Evolutionary conservation across 2,888 invertebrate species (phyloP).

Genomic region (Fragum whitleyi): DNA sequence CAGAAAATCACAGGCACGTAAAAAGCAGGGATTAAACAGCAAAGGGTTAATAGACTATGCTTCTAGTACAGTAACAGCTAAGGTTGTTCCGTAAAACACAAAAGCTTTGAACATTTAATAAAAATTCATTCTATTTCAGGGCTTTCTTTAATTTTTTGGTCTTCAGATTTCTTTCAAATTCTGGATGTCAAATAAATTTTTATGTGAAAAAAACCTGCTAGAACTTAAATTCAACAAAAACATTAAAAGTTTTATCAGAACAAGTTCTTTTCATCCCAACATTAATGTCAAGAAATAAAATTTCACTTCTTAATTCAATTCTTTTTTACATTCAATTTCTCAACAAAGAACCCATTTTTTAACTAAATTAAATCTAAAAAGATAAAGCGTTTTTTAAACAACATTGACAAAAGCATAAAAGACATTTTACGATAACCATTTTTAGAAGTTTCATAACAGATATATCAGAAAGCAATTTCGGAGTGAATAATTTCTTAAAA

Average conservation of each 20-base stretch:
- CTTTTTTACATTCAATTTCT: background rate
- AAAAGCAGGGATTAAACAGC: too few species aligned
- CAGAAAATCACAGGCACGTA: too few species aligned
- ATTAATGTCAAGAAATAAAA: background rate
- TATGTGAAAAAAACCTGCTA: background rate
- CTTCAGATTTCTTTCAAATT: background rate
- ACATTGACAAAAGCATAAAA: background rate
- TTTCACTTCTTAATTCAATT: background rate
- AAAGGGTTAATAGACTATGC: too few species aligned
- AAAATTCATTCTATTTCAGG: too few species aligned
- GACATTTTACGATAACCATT: background rate
- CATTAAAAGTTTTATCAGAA: background rate
- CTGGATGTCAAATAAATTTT: background rate
- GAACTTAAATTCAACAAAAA: background rate
- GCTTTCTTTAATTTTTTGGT: background rate
- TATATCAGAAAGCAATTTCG: slow-evolving; percentile 1
- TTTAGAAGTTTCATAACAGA: background rate
- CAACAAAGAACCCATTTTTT: background rate
- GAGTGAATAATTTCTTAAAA: background rate
- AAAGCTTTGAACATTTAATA: too few species aligned
- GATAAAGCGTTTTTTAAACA: background rate
- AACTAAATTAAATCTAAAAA: background rate
- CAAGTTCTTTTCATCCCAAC: background rate
- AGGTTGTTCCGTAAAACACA: too few species aligned
- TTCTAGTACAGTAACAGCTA: too few species aligned